Percentiles rank a stretch among this genome's conserved stretches.
Conservation (phyloP, 2,888 invertebrate species). For the Drosophila incognita region DNA sequence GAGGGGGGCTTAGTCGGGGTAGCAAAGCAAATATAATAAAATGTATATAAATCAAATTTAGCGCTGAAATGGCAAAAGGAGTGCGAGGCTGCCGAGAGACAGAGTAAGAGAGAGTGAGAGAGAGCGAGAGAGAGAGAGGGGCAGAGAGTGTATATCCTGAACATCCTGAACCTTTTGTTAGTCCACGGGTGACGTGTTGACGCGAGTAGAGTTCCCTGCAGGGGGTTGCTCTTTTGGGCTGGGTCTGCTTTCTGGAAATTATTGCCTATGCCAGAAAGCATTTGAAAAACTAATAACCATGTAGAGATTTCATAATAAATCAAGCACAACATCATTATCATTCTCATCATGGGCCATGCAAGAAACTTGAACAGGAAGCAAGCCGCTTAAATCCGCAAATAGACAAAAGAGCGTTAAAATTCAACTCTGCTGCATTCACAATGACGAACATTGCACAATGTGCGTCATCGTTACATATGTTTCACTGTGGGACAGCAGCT, state of each 20-base stretch:
- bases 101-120: slow-evolving; percentile 10
- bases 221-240: slow-evolving; percentile 43
- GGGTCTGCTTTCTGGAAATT: slow-evolving; percentile 44
- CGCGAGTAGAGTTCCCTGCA: slow-evolving; percentile 42
- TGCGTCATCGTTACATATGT: slow-evolving; percentile 63
- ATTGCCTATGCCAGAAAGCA: slow-evolving; percentile 64
- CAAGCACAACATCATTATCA: slow-evolving; percentile 56
- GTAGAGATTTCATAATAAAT: slow-evolving; percentile 79
- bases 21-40: slow-evolving; percentile 71
- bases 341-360: slow-evolving; percentile 26
- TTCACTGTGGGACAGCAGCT: slow-evolving; percentile 42
- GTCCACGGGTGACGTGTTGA: slow-evolving; percentile 35
- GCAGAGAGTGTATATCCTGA: neutral
- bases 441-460: slow-evolving; percentile 43
- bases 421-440: slow-evolving; percentile 44
- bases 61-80: slow-evolving; percentile 72
- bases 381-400: slow-evolving; percentile 54
- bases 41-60: slow-evolving; percentile 80
- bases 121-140: neutral
- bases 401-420: slow-evolving; percentile 29
- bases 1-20: slow-evolving; percentile 31
- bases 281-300: slow-evolving; percentile 78
- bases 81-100: slow-evolving; percentile 25
- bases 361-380: slow-evolving; percentile 25
- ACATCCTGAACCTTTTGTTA: slow-evolving; percentile 42